Conservation (phyloP, 2,797 vertebrate genomes). For the Rhincodon typus region DNA sequence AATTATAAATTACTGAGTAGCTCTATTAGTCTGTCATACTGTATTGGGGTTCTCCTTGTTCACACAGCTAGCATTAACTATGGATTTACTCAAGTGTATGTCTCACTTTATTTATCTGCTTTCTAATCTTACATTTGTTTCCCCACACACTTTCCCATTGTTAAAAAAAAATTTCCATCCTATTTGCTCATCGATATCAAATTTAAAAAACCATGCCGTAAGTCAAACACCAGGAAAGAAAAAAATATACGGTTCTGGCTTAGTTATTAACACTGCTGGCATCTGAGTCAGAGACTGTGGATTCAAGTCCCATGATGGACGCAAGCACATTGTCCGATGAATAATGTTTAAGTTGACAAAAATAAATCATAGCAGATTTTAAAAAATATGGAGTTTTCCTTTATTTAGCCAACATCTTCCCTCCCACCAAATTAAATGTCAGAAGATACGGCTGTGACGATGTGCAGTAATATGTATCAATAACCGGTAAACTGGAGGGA, state of each 20-base stretch:
- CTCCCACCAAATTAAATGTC: neutral
- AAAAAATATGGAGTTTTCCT: neutral
- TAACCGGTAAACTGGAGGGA: neutral
- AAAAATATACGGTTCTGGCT: neutral
- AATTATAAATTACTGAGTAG: neutral
- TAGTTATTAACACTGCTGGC: neutral
- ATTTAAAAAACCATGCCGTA: neutral
- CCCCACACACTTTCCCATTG: neutral
- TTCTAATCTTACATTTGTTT: neutral
- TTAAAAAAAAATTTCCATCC: neutral
- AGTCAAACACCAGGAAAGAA: neutral
- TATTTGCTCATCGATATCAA: neutral
- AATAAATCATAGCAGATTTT: neutral
- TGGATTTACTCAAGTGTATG: neutral
- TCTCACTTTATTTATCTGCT: neutral
- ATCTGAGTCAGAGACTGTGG: neutral
- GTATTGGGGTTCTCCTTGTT: neutral
- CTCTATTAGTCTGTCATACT: neutral
- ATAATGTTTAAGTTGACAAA: neutral
- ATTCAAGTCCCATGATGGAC: neutral
- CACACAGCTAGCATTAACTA: neutral
- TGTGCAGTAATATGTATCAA: neutral
- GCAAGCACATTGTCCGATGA: neutral
- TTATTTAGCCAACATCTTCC: neutral
- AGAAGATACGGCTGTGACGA: neutral